These are phyloP conservation scores for Chinchilla lanigera DNA, from an alignment of 2,113 vertebrate genomes.

Conservation along the genomic window DNA sequence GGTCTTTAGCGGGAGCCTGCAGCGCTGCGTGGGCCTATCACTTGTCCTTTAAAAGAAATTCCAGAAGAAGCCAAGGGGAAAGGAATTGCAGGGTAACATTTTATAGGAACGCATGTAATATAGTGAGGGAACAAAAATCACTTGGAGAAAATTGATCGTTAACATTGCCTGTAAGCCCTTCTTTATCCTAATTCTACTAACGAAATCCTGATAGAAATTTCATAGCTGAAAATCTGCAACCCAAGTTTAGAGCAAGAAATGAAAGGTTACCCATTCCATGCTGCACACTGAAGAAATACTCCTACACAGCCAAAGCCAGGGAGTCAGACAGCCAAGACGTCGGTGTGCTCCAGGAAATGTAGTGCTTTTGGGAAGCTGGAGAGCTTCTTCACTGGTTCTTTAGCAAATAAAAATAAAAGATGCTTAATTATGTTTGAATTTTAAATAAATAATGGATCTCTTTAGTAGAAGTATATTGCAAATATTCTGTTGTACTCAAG, in stretches of 20 bases:
- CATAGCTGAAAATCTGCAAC: background rate
- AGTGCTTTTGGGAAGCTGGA: background rate
- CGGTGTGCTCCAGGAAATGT: background rate
- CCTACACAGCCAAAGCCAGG: background rate
- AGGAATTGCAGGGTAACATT: background rate
- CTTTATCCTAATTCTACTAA: background rate
- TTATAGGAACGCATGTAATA: background rate
- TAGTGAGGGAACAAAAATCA: background rate
- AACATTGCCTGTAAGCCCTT: background rate
- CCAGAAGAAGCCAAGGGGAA: background rate
- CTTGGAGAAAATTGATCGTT: background rate
- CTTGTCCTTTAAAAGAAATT: background rate
- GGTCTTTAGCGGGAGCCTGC: too few species aligned
- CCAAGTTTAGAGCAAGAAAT: background rate
- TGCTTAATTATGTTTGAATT: background rate
- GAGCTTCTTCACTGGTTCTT: background rate
- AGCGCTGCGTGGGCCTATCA: fast-evolving
- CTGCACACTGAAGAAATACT: background rate
- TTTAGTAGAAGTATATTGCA: background rate
- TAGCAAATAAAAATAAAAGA: background rate
- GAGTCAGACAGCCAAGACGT: background rate
- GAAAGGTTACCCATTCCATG: background rate
- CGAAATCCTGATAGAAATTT: background rate
- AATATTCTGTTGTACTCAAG: background rate
- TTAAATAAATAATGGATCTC: background rate